Conservation (phyloP, 2,797 vertebrate species). For the Siniperca scherzeri region DNA sequence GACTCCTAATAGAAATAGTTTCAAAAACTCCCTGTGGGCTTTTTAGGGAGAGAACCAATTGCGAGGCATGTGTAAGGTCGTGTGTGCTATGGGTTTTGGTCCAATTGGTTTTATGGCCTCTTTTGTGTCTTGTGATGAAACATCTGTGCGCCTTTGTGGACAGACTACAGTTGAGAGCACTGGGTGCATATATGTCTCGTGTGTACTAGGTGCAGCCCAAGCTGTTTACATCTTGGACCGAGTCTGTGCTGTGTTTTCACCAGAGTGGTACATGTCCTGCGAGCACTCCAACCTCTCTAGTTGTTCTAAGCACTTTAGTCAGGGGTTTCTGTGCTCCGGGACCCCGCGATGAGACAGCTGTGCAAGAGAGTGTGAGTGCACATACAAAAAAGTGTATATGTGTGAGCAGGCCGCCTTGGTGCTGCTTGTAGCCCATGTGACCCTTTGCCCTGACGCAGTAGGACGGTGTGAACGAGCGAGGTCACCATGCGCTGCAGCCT, state of each 20-base stretch:
- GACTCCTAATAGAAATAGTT: conserved; percentile 82
- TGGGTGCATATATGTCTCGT: conserved; percentile 67
- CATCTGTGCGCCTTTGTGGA: conserved; percentile 80
- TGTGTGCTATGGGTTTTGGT: conserved; percentile 78
- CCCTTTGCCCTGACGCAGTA: conserved; percentile 60
- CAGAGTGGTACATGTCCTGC: conserved; percentile 65
- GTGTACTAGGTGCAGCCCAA: conserved; percentile 73
- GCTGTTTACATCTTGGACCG: conserved; percentile 75
- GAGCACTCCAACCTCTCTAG: conserved; percentile 56
- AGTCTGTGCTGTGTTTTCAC: conserved; percentile 63
- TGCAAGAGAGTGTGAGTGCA: conserved; percentile 37
- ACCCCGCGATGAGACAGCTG: conserved; percentile 70
- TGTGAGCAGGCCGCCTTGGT: conserved; percentile 35
- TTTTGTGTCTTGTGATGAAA: conserved; percentile 80
- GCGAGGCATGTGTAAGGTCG: conserved; percentile 77
- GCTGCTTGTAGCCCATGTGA: conserved; percentile 55
- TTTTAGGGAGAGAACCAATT: conserved; percentile 75
- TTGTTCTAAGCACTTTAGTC: conserved; percentile 66
- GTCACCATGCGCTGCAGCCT: conserved; percentile 72
- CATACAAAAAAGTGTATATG: conserved; percentile 18
- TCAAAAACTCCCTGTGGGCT: conserved; percentile 78
- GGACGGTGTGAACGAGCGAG: conserved; percentile 72
- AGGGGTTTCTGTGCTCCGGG: conserved; percentile 59
- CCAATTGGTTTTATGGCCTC: conserved; percentile 79
- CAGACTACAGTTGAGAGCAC: conserved; percentile 67